Base-by-base conservation (phyloP, 2,797 vertebrate genomes). In the Sebastolobus altivelis region DNA sequence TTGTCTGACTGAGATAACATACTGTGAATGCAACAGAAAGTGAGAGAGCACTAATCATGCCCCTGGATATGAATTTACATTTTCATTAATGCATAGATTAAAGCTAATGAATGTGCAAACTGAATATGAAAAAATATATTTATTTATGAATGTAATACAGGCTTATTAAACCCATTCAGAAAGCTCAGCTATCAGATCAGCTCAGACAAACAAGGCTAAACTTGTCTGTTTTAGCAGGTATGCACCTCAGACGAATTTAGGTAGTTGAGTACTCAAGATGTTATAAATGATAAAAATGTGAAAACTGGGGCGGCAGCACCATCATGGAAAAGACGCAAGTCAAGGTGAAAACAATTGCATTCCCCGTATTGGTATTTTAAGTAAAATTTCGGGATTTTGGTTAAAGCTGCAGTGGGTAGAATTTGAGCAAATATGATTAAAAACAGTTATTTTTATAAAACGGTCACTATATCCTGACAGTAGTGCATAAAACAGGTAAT, bases 1-100 rank as follows among this genome's bases (percentile, higher is more conserved):
- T 46, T 49, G 11, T 60, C 35, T 66, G 35, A 72, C 59, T 79
- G 59, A 73, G 65, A 59, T 35, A 69, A 40, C 27, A 49, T 6
- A 62, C 38, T 33, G 14, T 37, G 22, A 72, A 78, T 61, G 43
- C 54, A 70, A 46, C 35, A 52, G 61, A 25, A 59, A 25, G 2
- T 27, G 2, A 46, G 25, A 65, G 14, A 18, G n/a, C 12, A 35
- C 7, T 63, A 35, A 35, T 65, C 2, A 9, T 49, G 9, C 18
- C 6, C 2, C 46, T 63, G 38, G 31, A 70, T 61, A 25, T 52
- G 3, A 74, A 40, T 70, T 31, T 12, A 59, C 7, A 61, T 56
- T 37, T 35, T 55, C 3, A 74, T 61, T 60, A 18, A 59, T 77
- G 37, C n/a, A 27, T 43, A 25, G 18, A 29, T 46, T 61, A 49